Percentiles rank a stretch among this genome's conserved stretches.
phyloP scores from a whole-genome alignment of 1,140 invertebrate species.

The Trichogramma pretiosum region DNA sequence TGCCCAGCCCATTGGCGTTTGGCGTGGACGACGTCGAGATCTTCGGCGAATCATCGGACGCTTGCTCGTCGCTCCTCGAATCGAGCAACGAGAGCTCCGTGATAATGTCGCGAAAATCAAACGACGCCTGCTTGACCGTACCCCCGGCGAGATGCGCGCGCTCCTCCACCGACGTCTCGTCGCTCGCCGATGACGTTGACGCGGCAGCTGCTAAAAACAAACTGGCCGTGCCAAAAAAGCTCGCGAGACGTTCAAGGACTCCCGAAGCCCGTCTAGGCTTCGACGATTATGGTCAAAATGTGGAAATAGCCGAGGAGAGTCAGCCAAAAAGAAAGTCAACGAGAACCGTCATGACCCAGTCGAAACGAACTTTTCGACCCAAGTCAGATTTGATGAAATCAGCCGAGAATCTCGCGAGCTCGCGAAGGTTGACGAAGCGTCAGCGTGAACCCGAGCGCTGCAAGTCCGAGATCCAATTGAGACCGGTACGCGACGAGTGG shows the following conservation, averaged over 20 bases:
- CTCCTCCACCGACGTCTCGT: conserved; percentile 28
- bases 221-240: conserved; percentile 4
- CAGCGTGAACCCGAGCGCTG: conserved; percentile 33
- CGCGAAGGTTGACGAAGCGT: conserved; percentile 24
- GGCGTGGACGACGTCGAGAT: conserved; percentile 24
- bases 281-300: no score
- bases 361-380: no score
- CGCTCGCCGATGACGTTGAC: conserved; percentile 22
- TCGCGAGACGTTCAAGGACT: conserved; percentile 22
- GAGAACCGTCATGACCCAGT: no score
- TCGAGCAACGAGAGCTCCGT: conserved; percentile 33
- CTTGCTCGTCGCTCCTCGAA: conserved; percentile 30
- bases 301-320: not conserved
- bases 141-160: no score
- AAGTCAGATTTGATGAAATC: conserved; percentile 38
- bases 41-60: conserved; percentile 26
- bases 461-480: conserved; percentile 38
- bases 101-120: no score
- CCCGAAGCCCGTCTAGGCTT: conserved; percentile 7
- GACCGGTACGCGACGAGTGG: conserved; percentile 32
- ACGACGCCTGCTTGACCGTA: no score
- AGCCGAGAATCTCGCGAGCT: conserved; percentile 28
- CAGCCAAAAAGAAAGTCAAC: no score
- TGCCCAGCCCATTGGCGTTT: conserved; percentile 34
- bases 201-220: not conserved